A percentile compares a stretch with the other conserved stretches of the same genome.
These are phyloP conservation scores for Lamproptera curius DNA, from an alignment of 2,888 invertebrate genomes.

Conservation along the genomic window DNA sequence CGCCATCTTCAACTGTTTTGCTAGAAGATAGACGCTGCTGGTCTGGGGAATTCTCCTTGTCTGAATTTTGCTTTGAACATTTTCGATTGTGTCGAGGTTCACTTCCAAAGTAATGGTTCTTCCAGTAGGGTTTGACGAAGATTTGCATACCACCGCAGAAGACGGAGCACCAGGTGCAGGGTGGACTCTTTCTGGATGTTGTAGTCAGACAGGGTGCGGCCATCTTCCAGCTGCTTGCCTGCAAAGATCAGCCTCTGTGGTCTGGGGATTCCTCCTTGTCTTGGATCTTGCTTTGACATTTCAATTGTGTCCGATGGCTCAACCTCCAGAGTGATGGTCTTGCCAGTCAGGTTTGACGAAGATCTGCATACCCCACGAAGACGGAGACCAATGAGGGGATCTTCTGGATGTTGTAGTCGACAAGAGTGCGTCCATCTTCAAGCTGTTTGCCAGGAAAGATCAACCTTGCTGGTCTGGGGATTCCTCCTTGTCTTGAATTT, in stretches of 20 bases:
- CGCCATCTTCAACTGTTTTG: slow-evolving; percentile 76
- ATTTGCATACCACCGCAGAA: slow-evolving; percentile 42
- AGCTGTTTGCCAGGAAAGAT: too few species aligned
- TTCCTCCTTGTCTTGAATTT: too few species aligned
- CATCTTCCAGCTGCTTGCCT: slow-evolving; percentile 79
- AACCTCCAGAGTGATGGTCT: too few species aligned
- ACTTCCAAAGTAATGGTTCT: slow-evolving; percentile 43
- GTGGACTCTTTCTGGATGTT: slow-evolving; percentile 80
- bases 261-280: too few species aligned
- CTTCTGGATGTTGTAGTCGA: too few species aligned
- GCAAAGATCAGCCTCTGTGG: slow-evolving; percentile 30
- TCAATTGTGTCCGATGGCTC: too few species aligned
- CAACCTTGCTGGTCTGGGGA: too few species aligned
- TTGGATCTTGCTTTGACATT: too few species aligned
- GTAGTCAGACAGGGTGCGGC: slow-evolving; percentile 74
- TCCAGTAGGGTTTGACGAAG: slow-evolving; percentile 44
- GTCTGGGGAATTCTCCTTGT: slow-evolving; percentile 17
- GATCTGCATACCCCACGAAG: too few species aligned
- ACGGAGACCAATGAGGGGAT: too few species aligned
- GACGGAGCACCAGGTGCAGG: slow-evolving; percentile 70
- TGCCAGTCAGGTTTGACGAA: too few species aligned
- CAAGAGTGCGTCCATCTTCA: too few species aligned
- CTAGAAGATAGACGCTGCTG: slow-evolving; percentile 12
- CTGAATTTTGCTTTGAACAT: slow-evolving; percentile 20
- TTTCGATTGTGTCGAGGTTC: slow-evolving; percentile 14